Conservation (phyloP, 2,797 vertebrate species). For the Epinephelus coioides region DNA sequence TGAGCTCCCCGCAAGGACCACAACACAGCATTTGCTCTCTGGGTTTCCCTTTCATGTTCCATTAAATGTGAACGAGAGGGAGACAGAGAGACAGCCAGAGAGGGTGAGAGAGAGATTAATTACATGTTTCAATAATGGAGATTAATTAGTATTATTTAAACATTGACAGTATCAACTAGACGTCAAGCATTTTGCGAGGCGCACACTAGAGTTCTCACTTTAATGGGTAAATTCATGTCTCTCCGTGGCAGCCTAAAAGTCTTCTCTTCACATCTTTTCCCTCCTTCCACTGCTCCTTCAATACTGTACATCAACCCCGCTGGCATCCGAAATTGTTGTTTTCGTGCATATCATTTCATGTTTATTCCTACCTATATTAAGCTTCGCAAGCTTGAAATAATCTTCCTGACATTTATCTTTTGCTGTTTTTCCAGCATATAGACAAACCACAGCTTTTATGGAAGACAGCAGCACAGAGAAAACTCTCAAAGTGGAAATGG, state of each 20-base stretch:
- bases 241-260: conserved; percentile 70
- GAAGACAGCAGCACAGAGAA: conserved; percentile 52
- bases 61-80: conserved; percentile 77
- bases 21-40: conserved; percentile 77
- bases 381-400: conserved; percentile 62
- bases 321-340: conserved; percentile 78
- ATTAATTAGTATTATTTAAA: conserved; percentile 86
- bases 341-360: conserved; percentile 68
- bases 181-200: conserved; percentile 72
- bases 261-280: conserved; percentile 54
- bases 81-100: conserved; percentile 75
- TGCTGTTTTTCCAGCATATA: conserved; percentile 31
- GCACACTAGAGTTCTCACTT: conserved; percentile 63
- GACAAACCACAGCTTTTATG: conserved; percentile 55
- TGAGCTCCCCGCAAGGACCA: conserved; percentile 76
- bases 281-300: conserved; percentile 53
- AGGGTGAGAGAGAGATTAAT: conserved; percentile 79
- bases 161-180: conserved; percentile 80
- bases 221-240: conserved; percentile 74
- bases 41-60: conserved; percentile 83
- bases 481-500: conserved; percentile 59
- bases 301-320: conserved; percentile 68
- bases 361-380: conserved; percentile 69
- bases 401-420: conserved; percentile 74
- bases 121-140: conserved; percentile 83